These are phyloP conservation scores for Crocallis elinguaria DNA, from an alignment of 2,888 invertebrate genomes.

Conservation along the genomic window DNA sequence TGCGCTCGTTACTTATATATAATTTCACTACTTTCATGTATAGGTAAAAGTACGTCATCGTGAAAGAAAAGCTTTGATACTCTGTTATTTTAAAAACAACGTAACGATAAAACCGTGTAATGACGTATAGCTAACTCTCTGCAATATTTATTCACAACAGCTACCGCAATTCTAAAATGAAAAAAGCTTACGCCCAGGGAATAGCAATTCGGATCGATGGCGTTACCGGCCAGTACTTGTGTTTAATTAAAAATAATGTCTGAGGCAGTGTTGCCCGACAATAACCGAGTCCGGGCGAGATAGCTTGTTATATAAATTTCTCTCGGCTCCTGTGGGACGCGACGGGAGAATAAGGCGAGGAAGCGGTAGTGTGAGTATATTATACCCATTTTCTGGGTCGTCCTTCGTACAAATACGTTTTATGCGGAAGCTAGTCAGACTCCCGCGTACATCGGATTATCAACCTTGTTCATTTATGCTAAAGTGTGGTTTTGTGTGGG, in stretches of 20 bases:
- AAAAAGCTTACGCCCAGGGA: slow-evolving; percentile 40
- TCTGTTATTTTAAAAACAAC: too few species aligned
- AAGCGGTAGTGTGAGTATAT: slow-evolving; percentile 83
- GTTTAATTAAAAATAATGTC: slow-evolving; percentile 83
- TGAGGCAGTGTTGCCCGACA: slow-evolving; percentile 78
- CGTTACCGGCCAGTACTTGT: slow-evolving; percentile 68
- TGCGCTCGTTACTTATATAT: too few species aligned
- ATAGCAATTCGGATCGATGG: slow-evolving; percentile 60
- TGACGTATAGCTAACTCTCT: slow-evolving; percentile 27
- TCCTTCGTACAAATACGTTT: slow-evolving; percentile 85
- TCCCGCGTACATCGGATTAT: slow-evolving; percentile 45
- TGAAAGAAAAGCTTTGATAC: too few species aligned
- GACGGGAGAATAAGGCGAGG: slow-evolving; percentile 78
- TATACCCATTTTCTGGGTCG: slow-evolving; percentile 85
- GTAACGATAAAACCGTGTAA: too few species aligned
- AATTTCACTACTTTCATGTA: too few species aligned
- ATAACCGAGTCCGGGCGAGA: slow-evolving; percentile 80
- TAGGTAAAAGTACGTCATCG: too few species aligned
- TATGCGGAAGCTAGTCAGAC: slow-evolving; percentile 82
- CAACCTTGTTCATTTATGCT: slow-evolving; percentile 48
- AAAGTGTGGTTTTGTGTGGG: slow-evolving; percentile 49
- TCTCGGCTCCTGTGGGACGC: slow-evolving; percentile 80
- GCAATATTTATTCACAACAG: slow-evolving; percentile 22
- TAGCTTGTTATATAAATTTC: slow-evolving; percentile 85
- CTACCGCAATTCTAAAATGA: slow-evolving; percentile 25